A percentile compares a stretch with the other conserved stretches of the same genome.
Evolutionary conservation across 2,113 vertebrate genomes (phyloP).

Genomic region (Pampusana beccarii): DNA sequence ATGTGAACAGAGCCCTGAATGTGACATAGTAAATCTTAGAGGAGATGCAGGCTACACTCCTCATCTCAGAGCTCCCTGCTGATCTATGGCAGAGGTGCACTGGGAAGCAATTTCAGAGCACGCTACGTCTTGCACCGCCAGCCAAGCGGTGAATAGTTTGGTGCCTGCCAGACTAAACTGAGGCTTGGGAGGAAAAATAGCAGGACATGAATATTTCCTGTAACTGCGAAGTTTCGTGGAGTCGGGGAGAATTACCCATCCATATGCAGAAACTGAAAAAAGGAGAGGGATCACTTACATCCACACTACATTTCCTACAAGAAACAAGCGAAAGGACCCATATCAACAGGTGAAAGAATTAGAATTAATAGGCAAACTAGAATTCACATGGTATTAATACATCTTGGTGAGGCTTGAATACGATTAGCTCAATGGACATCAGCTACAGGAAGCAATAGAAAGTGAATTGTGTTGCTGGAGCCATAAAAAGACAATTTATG

Average conservation of each 20-base stretch:
- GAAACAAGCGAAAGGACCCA: background rate
- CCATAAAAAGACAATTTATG: background rate
- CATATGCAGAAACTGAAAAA: rapidly evolving
- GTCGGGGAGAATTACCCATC: background rate
- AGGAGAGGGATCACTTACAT: background rate
- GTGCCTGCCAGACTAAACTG: background rate
- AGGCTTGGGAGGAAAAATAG: background rate
- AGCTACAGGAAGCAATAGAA: background rate
- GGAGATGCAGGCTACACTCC: background rate
- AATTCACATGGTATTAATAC: background rate
- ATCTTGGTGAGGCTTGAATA: background rate
- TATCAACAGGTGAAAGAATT: background rate
- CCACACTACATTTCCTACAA: background rate
- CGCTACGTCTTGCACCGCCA: background rate
- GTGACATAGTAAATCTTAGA: background rate
- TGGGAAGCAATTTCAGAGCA: background rate
- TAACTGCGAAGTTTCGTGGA: background rate
- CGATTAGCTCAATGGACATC: background rate
- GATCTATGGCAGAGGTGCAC: background rate
- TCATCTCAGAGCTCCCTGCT: slow-evolving; percentile 10
- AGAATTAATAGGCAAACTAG: background rate
- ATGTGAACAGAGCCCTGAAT: background rate
- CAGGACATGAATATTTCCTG: background rate
- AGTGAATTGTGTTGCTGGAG: background rate
- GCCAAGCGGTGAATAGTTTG: background rate